Evolutionary conservation across 2,113 vertebrate species (phyloP), one percentile per base, ranked within the genome.

Genomic region (Proterorhinus semilunaris): DNA sequence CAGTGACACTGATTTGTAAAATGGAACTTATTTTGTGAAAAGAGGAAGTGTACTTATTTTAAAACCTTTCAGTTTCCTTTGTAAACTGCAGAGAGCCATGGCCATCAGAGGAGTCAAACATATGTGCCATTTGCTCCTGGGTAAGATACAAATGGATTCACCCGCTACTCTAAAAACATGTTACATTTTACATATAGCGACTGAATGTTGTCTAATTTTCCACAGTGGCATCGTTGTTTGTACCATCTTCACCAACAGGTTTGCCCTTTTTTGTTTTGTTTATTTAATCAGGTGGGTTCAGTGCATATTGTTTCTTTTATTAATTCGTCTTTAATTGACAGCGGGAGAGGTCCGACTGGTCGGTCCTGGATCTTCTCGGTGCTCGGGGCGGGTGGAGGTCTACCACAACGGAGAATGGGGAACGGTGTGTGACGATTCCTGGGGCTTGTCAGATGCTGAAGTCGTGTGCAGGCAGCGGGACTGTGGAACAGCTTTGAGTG

Each of bases 401-500:
- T 21, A 59, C 7, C 57, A 59, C 36, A 43, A 11, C 9, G 12
- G 21, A 4, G 16, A 10, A 11, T 51, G 49, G 16, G 10, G 11
- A 12, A 59, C 57, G 42, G 57, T 59, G 57, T 59, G 57, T 43
- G 57, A 59, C 2, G 27, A 59, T 59, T 4, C 0, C 11, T 59
- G 27, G 27, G 36, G 13, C 57, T 7, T 10, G 27, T 43, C 16
- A 0, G 12, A 77, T n/a, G 71, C 48, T 9, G 0, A 6, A 1
- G 83, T 76, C 45, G 75, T 72, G 4, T 83, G 81, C 66, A 73
- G 53, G 48, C 2, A 72, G 44, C 1, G 72, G 54, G 5, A 7
- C 5, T 86, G 75, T 68, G 76, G 65, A 3, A 4, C 5, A 0
- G 64, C 49, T 5, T 1, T 65, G 10, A 8, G 1, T 6, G 67